Evolutionary conservation across 2,888 invertebrate genomes (phyloP).

Genomic region (Cheiracanthium punctorium): DNA sequence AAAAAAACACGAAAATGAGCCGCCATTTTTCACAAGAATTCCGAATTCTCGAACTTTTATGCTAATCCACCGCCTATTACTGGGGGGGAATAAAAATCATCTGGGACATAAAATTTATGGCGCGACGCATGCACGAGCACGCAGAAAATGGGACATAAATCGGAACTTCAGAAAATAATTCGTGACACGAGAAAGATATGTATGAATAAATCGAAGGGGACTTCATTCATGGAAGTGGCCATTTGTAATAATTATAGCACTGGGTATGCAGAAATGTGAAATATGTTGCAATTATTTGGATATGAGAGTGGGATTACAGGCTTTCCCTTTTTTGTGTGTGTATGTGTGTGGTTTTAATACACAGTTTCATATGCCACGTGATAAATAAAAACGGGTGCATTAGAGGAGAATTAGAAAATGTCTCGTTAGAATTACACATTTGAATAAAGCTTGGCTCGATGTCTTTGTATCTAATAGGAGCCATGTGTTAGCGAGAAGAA

Average conservation of each 20-base stretch:
- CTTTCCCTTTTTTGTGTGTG: too few species aligned
- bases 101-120: slow-evolving; percentile 37
- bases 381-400: too few species aligned
- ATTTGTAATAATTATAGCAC: background rate
- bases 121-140: slow-evolving; percentile 25
- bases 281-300: background rate
- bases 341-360: too few species aligned
- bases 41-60: slow-evolving; percentile 35
- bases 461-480: too few species aligned
- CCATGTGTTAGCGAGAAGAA: too few species aligned
- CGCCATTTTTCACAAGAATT: background rate
- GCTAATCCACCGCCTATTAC: slow-evolving; percentile 47
- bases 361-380: too few species aligned
- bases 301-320: background rate
- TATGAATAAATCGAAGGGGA: background rate
- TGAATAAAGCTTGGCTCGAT: too few species aligned
- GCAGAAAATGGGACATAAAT: slow-evolving; percentile 58
- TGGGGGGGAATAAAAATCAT: slow-evolving; percentile 28
- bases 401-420: too few species aligned
- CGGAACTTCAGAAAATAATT: slow-evolving; percentile 7
- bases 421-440: too few species aligned
- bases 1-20: slow-evolving; percentile 5
- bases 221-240: background rate
- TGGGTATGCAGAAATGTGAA: background rate
- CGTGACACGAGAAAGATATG: background rate